These are phyloP conservation scores for Chrysaora quinquecirrha DNA, from an alignment of 30 jellyfish, hydroid and myxozoan species.

Conservation along the genomic window DNA sequence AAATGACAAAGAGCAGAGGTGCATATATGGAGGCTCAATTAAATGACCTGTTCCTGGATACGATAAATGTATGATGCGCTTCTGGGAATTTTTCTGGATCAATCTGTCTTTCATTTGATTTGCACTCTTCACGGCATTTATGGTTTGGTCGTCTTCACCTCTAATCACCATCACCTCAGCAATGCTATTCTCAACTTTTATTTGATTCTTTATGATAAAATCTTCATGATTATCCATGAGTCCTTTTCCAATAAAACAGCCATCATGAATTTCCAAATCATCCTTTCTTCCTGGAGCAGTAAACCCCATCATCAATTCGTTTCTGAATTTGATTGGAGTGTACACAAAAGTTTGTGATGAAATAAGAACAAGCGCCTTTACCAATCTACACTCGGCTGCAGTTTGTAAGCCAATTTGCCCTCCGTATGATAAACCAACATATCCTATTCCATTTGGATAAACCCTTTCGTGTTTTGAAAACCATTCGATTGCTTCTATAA, in stretches of 20 bases:
- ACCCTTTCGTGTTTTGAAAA: slow-evolving; percentile 47
- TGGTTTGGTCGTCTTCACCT: background rate
- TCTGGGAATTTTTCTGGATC: background rate
- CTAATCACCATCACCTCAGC: background rate
- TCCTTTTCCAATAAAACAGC: background rate
- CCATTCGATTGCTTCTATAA: slow-evolving; percentile 65
- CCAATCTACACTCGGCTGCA: background rate
- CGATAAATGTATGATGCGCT: background rate
- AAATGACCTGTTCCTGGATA: slow-evolving; percentile 78
- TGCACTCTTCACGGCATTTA: background rate
- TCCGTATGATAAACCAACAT: slow-evolving; percentile 59
- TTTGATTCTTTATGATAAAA: background rate
- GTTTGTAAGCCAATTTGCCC: slow-evolving; percentile 20
- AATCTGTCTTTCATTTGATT: background rate
- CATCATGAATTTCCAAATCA: background rate
- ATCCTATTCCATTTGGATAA: slow-evolving; percentile 48
- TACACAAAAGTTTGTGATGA: background rate
- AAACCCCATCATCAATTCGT: background rate
- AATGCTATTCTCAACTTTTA: background rate
- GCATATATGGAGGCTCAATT: slow-evolving; percentile 68
- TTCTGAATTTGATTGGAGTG: background rate
- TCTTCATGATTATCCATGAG: background rate
- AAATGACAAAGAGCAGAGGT: slow-evolving; percentile 14
- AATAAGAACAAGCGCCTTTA: slow-evolving; percentile 16
- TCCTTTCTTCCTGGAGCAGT: background rate